Evolutionary conservation across 2,888 invertebrate genomes (phyloP).

Genomic region (Andrena hattorfiana): DNA sequence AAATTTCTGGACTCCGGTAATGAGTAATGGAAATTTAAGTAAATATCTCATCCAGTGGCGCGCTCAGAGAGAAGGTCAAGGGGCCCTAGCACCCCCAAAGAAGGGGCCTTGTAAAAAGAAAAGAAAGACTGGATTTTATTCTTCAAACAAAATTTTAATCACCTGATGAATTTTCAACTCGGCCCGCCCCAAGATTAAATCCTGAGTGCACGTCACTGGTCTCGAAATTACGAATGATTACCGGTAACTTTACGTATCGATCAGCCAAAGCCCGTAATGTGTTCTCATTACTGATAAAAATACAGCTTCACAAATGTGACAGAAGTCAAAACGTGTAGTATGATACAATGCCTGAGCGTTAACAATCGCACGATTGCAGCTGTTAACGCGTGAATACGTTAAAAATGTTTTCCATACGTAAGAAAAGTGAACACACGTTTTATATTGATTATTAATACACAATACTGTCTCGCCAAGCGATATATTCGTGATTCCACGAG

Average conservation of each 20-base stretch:
- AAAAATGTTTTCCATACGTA: conserved; percentile 56
- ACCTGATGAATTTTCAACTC: too few species aligned
- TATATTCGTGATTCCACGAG: too few species aligned
- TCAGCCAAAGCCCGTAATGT: conserved; percentile 5
- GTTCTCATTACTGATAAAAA: conserved; percentile 2
- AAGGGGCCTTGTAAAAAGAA: too few species aligned
- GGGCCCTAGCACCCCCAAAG: too few species aligned
- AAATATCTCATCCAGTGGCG: too few species aligned
- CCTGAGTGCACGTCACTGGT: too few species aligned
- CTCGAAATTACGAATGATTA: conserved; percentile 5
- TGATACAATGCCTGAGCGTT: conserved; percentile 21
- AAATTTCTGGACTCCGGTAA: not conserved
- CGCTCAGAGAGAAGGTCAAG: too few species aligned
- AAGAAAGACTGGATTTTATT: too few species aligned
- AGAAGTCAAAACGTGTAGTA: conserved; percentile 18
- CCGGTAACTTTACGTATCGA: conserved; percentile 20
- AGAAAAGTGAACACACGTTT: conserved; percentile 71
- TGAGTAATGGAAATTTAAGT: not conserved
- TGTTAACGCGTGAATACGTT: conserved; percentile 32
- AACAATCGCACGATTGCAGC: conserved; percentile 22
- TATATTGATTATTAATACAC: conserved; percentile 54
- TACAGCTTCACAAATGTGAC: not conserved
- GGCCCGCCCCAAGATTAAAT: too few species aligned
- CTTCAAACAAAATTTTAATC: too few species aligned
- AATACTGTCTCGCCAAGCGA: too few species aligned